Base-by-base conservation (phyloP, 2,797 vertebrate species). In the Aplochiton taeniatus region DNA sequence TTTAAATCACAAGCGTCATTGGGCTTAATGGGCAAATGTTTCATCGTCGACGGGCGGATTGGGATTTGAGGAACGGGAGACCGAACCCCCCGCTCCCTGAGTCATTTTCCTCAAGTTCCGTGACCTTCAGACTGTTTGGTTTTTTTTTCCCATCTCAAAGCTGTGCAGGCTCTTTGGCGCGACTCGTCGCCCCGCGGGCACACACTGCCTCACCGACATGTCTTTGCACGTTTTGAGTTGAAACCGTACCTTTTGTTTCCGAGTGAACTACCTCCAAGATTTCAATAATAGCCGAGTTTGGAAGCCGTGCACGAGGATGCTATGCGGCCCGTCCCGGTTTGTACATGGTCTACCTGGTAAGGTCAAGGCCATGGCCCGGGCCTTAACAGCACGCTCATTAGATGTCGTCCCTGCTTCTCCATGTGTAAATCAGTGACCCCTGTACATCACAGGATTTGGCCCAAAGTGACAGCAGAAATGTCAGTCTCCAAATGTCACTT, bases 401-500 rank as follows among this genome's bases (percentile, higher is more conserved):
- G 79, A 83, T 52, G 64, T 63, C 67, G 18, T 60, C 74, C 73
- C 78, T 60, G 50, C 57, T 63, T 47, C 58, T 60, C 58, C 76
- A 76, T 82, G 74, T 81, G 67, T 69, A 77, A 86, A 80, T 83
- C 85, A 64, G 72, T 85, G 88, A 90, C 80, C 90, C 73, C 67
- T 73, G 78, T 69, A 78, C 63, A 56, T 67, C 51, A 44, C 49
- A 61, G 13, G 76, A 81, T 85, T 74, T 85, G 85, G 85, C 83
- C 71, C 54, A 52, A 90, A 88, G 87, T 88, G 90, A 93, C 91
- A 89, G 78, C 86, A 14, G 74, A 71, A 78, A 84, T 83, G 86
- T 91, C 80, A 75, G 83, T 6, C 80, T 84, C 78, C 67, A 92
- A 93, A 93, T 93, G 92, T 92, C 92, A 93, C 88, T 90, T 93